Evolutionary conservation across 2,113 vertebrate genomes (phyloP).

Genomic region (Brienomyrus brachyistius): DNA sequence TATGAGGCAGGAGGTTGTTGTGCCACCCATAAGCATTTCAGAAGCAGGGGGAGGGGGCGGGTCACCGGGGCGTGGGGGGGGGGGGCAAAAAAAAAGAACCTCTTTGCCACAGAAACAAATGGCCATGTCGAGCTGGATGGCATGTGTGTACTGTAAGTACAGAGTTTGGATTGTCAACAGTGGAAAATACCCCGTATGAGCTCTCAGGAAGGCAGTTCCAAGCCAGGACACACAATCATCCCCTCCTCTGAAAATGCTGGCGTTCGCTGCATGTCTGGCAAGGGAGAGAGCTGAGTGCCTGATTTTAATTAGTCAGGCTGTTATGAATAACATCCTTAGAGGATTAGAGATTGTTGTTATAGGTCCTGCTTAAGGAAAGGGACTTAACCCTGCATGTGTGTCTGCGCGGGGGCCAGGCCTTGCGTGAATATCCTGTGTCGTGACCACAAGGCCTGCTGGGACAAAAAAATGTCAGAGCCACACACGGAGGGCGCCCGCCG

Average conservation of each 20-base stretch:
- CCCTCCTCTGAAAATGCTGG: conserved; percentile 58
- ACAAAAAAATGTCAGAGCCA: conserved; percentile 16
- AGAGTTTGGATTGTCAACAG: conserved; percentile 67
- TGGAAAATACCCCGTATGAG: conserved; percentile 70
- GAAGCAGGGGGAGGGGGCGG: conserved; percentile 31
- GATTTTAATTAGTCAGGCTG: conserved; percentile 74
- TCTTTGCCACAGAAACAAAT: conserved; percentile 57
- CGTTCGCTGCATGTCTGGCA: conserved; percentile 58
- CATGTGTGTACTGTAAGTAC: conserved; percentile 61
- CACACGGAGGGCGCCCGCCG: not conserved
- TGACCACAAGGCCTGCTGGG: conserved; percentile 19
- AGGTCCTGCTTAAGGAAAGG: conserved; percentile 30
- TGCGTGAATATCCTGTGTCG: not conserved
- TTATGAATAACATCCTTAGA: conserved; percentile 76
- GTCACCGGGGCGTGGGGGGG: too few species aligned
- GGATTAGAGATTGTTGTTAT: conserved; percentile 50
- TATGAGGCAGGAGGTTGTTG: conserved; percentile 47
- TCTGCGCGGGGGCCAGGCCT: not conserved
- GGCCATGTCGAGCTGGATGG: conserved; percentile 49
- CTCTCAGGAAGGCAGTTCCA: conserved; percentile 52
- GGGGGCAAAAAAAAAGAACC: conserved; percentile 40
- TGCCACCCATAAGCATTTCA: conserved; percentile 43
- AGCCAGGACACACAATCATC: conserved; percentile 73
- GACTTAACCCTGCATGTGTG: conserved; percentile 16
- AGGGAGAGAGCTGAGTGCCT: conserved; percentile 57